phyloP scores from a whole-genome alignment of 2,797 vertebrate species.

The Chrysocyon brachyurus region DNA sequence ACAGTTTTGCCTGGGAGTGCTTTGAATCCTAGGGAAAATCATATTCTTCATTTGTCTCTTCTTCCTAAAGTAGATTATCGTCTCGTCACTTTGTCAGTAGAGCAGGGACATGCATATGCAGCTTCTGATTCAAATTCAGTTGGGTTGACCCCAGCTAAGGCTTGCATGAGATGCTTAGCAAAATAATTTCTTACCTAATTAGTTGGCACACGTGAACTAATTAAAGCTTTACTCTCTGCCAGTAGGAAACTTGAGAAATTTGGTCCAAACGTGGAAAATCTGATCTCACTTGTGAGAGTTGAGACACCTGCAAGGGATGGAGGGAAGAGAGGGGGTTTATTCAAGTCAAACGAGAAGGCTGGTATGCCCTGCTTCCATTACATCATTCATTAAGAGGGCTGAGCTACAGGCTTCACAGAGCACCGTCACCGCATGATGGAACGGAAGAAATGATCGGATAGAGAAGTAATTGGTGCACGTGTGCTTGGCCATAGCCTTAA shows the following conservation, averaged over 20 bases:
- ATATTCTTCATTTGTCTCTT: conserved; percentile 38
- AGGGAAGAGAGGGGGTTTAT: neutral
- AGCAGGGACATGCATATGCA: neutral
- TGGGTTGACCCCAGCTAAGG: conserved; percentile 15
- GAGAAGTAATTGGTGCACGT: neutral
- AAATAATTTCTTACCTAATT: conserved; percentile 77
- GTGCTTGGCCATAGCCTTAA: neutral
- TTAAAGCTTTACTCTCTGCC: conserved; percentile 62
- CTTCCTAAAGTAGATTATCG: conserved; percentile 53
- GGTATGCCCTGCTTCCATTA: conserved; percentile 45
- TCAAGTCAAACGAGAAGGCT: conserved; percentile 43
- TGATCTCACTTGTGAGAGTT: conserved; percentile 58
- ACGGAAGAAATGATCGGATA: conserved; percentile 68
- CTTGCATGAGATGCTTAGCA: conserved; percentile 34
- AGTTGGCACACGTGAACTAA: conserved; percentile 62
- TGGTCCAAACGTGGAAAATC: conserved; percentile 71
- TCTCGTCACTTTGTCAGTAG: conserved; percentile 55
- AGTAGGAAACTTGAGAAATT: conserved; percentile 69
- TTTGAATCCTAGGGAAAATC: conserved; percentile 37
- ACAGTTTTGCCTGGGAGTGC: neutral
- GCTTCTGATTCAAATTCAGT: conserved; percentile 53
- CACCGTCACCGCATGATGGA: neutral
- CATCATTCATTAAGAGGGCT: conserved; percentile 39
- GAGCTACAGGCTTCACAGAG: neutral
- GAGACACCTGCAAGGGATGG: conserved; percentile 62